phyloP scores from a whole-genome alignment of 2,888 invertebrate genomes.

The Orthosia gothica region DNA sequence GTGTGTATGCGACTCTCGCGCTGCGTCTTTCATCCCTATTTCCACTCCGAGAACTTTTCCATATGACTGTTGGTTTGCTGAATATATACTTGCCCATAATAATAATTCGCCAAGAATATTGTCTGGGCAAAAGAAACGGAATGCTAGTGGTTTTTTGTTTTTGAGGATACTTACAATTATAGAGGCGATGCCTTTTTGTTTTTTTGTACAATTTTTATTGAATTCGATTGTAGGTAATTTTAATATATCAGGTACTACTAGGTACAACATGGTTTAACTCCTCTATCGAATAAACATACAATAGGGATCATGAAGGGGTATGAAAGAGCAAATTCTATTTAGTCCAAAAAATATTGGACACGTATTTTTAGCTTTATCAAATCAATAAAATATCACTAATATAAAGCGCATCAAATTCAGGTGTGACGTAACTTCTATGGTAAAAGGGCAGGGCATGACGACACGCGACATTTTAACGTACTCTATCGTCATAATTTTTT shows the following conservation, averaged over 20 bases:
- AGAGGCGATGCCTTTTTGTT: background rate
- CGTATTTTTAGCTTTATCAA: no score
- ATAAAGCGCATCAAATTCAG: no score
- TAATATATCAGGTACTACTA: background rate
- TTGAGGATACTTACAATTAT: background rate
- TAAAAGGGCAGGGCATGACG: no score
- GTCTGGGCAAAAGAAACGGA: background rate
- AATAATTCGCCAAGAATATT: slow-evolving; percentile 35
- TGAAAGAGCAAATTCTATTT: no score
- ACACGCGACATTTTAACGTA: no score
- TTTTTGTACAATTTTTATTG: background rate
- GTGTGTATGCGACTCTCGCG: slow-evolving; percentile 72
- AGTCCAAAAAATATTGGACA: no score
- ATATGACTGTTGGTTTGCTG: slow-evolving; percentile 52
- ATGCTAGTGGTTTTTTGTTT: slow-evolving; percentile 7
- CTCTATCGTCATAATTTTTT: no score
- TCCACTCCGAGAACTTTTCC: slow-evolving; percentile 71
- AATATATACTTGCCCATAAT: slow-evolving; percentile 56
- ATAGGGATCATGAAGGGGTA: no score
- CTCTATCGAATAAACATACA: background rate
- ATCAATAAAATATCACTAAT: no score
- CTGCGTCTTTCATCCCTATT: slow-evolving; percentile 74
- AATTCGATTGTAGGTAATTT: background rate
- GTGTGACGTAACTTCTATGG: no score
- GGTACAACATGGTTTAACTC: background rate